These are phyloP conservation scores for Propithecus deckenii DNA, from an alignment of 2,797 vertebrate genomes.

Conservation along the genomic window DNA sequence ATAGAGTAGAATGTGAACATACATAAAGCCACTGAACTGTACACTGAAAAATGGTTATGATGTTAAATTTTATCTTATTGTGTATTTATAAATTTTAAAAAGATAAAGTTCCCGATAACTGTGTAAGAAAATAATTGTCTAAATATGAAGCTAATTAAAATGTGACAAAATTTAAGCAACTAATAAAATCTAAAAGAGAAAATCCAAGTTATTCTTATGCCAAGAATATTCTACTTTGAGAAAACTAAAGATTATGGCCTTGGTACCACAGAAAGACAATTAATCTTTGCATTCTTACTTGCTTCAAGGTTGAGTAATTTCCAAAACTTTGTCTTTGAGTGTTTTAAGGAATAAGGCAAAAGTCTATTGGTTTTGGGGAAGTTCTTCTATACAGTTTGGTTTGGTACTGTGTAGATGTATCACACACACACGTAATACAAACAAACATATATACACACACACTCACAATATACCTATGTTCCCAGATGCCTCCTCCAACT, in stretches of 20 bases:
- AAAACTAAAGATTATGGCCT: not conserved
- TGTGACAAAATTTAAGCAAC: not conserved
- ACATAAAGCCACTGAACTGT: not conserved
- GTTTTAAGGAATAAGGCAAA: not conserved
- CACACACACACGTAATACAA: not conserved
- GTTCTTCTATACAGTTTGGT: not conserved
- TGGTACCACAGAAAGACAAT: not conserved
- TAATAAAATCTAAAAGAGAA: not conserved
- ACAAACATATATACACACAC: not conserved
- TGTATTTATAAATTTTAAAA: not conserved
- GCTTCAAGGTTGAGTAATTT: not conserved
- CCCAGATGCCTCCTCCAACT: not conserved
- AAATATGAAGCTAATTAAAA: conserved; percentile 9
- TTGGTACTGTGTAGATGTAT: not conserved
- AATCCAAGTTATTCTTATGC: not conserved
- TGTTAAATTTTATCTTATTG: not conserved
- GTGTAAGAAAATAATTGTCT: not conserved
- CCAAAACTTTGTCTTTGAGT: not conserved
- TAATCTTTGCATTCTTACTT: not conserved
- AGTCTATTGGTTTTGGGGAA: not conserved
- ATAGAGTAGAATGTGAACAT: not conserved
- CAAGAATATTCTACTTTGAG: not conserved
- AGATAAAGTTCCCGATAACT: not conserved
- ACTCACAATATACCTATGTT: not conserved
- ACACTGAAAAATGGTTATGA: not conserved